Evolutionary conservation across 2,888 invertebrate genomes (phyloP).

Genomic region (Oeneis ivallda): DNA sequence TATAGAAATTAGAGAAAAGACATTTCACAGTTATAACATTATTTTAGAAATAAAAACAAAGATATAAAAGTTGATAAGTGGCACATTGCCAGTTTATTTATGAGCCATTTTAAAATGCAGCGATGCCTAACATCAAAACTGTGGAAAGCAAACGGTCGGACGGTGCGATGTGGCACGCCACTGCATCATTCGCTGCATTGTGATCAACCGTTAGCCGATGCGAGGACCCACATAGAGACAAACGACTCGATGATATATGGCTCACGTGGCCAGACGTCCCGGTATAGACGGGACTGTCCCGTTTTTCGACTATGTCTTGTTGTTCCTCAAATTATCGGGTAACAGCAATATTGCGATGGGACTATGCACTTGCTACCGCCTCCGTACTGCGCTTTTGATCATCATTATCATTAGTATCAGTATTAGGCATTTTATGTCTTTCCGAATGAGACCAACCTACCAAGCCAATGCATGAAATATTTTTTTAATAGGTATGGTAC

Average conservation of each 20-base stretch:
- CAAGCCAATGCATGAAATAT: too few species aligned
- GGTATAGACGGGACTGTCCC: background rate
- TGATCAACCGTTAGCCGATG: constrained; percentile 68
- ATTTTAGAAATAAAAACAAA: constrained; percentile 1
- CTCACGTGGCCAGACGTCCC: constrained; percentile 11
- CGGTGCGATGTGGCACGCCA: constrained; percentile 61
- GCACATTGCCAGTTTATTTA: constrained; percentile 9
- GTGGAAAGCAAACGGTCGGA: constrained; percentile 37
- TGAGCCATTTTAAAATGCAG: constrained; percentile 15
- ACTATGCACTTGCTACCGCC: too few species aligned
- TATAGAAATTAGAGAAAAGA: background rate
- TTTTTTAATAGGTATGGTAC: too few species aligned
- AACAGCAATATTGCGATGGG: too few species aligned
- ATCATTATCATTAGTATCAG: too few species aligned
- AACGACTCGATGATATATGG: constrained; percentile 69
- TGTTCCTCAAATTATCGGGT: too few species aligned
- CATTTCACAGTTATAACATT: background rate
- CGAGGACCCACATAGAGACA: constrained; percentile 68
- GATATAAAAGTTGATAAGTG: constrained; percentile 7
- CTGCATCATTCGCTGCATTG: constrained; percentile 70
- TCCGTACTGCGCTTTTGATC: too few species aligned
- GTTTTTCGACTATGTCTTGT: too few species aligned
- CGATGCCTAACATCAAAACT: constrained; percentile 24
- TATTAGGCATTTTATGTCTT: too few species aligned
- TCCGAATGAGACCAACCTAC: too few species aligned